Conservation (phyloP, 1,140 invertebrate species). For the Wiebesia pumilae region DNA sequence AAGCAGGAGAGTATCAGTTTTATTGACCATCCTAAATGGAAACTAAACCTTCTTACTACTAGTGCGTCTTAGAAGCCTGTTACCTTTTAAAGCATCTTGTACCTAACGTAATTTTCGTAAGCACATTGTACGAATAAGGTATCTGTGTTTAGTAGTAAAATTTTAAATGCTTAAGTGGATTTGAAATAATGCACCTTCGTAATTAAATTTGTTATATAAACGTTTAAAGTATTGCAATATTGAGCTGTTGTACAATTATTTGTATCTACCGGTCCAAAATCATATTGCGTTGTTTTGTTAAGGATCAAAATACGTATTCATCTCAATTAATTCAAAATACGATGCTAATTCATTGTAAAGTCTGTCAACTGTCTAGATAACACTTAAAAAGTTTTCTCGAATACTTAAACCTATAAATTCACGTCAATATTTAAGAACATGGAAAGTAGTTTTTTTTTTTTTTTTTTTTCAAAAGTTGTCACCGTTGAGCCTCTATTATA, state of each 20-base stretch:
- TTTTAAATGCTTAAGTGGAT: conserved; percentile 15
- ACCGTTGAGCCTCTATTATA: conserved; percentile 21
- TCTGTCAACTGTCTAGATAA: not conserved
- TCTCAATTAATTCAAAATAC: conserved; percentile 42
- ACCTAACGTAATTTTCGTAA: conserved; percentile 35
- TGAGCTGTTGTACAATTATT: not conserved
- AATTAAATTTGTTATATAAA: not conserved
- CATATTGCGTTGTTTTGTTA: not conserved
- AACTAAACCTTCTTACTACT: not conserved
- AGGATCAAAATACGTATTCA: not conserved
- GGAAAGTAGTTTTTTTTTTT: not conserved
- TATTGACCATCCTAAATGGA: conserved; percentile 28
- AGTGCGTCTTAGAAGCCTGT: conserved; percentile 45
- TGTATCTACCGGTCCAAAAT: too few species aligned
- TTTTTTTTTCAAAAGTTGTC: conserved; percentile 10
- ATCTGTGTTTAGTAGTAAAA: conserved; percentile 8
- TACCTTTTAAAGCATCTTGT: conserved; percentile 24
- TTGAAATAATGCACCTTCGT: not conserved
- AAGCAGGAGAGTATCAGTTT: conserved; percentile 21
- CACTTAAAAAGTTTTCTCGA: conserved; percentile 14
- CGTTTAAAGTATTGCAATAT: not conserved
- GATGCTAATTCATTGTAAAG: conserved; percentile 23
- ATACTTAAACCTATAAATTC: conserved; percentile 42
- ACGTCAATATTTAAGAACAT: conserved; percentile 29
- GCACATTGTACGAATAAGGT: conserved; percentile 1